Conservation (phyloP, 2,888 invertebrate species). For the Busseola fusca region DNA sequence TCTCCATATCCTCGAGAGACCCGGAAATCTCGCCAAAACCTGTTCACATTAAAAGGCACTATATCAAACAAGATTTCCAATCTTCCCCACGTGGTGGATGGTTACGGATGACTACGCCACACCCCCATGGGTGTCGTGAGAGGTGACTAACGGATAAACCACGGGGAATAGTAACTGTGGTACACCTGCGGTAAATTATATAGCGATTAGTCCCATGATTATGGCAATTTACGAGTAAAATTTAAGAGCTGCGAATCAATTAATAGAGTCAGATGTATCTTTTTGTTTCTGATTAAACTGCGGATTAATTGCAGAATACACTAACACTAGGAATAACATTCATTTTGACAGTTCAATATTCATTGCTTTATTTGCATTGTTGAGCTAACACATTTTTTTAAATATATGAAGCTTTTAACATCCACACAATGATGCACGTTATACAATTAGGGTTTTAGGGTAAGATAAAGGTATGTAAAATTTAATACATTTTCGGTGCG, state of each 20-base stretch:
- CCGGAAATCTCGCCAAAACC: slow-evolving; percentile 24
- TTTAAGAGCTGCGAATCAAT: not conserved
- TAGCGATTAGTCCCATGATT: slow-evolving; percentile 22
- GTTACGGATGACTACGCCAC: slow-evolving; percentile 43
- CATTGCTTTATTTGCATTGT: too few relatives aligned
- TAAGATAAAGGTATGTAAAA: too few relatives aligned
- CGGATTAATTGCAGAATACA: too few relatives aligned
- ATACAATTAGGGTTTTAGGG: too few relatives aligned
- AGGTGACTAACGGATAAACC: slow-evolving; percentile 47
- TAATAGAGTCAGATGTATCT: not conserved
- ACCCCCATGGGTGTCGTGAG: slow-evolving; percentile 56
- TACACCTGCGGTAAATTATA: slow-evolving; percentile 38
- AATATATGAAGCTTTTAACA: too few relatives aligned
- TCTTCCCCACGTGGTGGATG: slow-evolving; percentile 43
- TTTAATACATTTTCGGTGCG: too few relatives aligned
- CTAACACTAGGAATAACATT: too few relatives aligned
- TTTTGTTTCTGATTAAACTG: too few relatives aligned
- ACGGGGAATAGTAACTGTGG: slow-evolving; percentile 21
- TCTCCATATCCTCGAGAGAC: not conserved
- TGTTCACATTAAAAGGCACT: slow-evolving; percentile 47
- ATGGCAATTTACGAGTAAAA: slow-evolving; percentile 18
- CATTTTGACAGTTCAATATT: too few relatives aligned
- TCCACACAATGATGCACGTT: too few relatives aligned
- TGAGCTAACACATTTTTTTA: too few relatives aligned
- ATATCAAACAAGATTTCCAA: slow-evolving; percentile 58